Percentiles rank a stretch among this genome's conserved stretches.
phyloP scores from a whole-genome alignment of 2,888 invertebrate species.

The Achlya flavicornis region DNA sequence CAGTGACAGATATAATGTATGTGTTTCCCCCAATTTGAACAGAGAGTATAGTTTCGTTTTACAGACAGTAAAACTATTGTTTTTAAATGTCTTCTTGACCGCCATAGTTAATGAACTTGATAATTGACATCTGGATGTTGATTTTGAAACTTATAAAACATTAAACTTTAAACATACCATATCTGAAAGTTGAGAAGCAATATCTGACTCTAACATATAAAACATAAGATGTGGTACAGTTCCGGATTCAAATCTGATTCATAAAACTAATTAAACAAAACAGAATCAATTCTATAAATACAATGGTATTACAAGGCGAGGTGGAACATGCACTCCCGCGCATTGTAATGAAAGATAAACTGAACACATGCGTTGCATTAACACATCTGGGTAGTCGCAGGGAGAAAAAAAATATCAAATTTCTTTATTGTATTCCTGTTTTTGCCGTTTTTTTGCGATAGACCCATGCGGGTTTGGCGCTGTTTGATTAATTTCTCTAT shows the following conservation, averaged over 20 bases:
- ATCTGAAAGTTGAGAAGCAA: slow-evolving; percentile 15
- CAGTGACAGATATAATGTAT: slow-evolving; percentile 53
- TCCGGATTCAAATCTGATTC: slow-evolving; percentile 16
- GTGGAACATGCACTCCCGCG: slow-evolving; percentile 33
- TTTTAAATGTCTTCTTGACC: slow-evolving; percentile 33
- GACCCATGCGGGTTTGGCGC: slow-evolving; percentile 41
- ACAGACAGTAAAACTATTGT: slow-evolving; percentile 57
- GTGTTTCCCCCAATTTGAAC: slow-evolving; percentile 27
- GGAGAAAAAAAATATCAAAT: slow-evolving; percentile 61
- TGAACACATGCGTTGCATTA: slow-evolving; percentile 65
- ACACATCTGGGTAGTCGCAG: slow-evolving; percentile 54
- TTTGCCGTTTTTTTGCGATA: slow-evolving; percentile 52
- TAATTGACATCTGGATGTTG: slow-evolving; percentile 42
- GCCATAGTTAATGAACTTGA: slow-evolving; percentile 42
- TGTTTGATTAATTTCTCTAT: neutral
- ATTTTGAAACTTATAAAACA: neutral
- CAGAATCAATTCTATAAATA: slow-evolving; percentile 59
- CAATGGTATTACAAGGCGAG: slow-evolving; percentile 30
- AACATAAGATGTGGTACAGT: neutral
- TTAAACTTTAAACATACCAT: slow-evolving; percentile 17
- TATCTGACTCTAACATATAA: slow-evolving; percentile 10
- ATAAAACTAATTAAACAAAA: slow-evolving; percentile 42
- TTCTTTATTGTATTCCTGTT: slow-evolving; percentile 48
- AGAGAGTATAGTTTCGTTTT: slow-evolving; percentile 42
- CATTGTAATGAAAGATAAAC: slow-evolving; percentile 57